Evolutionary conservation across 2,888 invertebrate species (phyloP).

Genomic region (Elgonia sp.): DNA sequence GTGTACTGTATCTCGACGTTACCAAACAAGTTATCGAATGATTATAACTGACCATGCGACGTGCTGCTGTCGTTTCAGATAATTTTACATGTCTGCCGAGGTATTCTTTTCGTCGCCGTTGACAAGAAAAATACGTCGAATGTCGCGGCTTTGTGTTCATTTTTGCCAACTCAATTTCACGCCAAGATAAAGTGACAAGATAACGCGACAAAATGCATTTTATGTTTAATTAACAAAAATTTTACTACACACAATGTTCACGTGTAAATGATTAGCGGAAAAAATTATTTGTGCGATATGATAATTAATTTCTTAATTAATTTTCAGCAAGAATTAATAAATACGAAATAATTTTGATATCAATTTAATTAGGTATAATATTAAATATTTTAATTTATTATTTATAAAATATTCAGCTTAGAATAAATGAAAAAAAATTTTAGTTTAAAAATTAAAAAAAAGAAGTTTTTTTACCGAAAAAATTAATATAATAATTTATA

Average conservation of each 20-base stretch:
- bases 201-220: slow-evolving; percentile 39
- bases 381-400: too few relatives aligned
- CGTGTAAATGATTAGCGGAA: background rate
- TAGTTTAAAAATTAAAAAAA: too few relatives aligned
- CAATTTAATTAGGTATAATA: too few relatives aligned
- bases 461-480: too few relatives aligned
- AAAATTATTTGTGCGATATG: background rate
- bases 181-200: slow-evolving; percentile 32
- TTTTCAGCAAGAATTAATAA: too few relatives aligned
- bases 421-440: too few relatives aligned
- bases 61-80: slow-evolving; percentile 59
- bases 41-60: slow-evolving; percentile 68
- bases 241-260: slow-evolving; percentile 7
- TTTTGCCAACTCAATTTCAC: slow-evolving; percentile 62
- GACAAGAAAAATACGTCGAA: slow-evolving; percentile 40
- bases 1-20: slow-evolving; percentile 70
- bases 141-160: slow-evolving; percentile 44
- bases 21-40: slow-evolving; percentile 69
- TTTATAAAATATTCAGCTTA: too few relatives aligned
- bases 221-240: slow-evolving; percentile 35
- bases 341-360: too few relatives aligned
- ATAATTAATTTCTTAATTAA: too few relatives aligned
- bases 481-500: too few relatives aligned
- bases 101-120: slow-evolving; percentile 55
- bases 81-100: slow-evolving; percentile 67